Base-by-base conservation (phyloP, 2,113 vertebrate species). In the Mus pahari region DNA sequence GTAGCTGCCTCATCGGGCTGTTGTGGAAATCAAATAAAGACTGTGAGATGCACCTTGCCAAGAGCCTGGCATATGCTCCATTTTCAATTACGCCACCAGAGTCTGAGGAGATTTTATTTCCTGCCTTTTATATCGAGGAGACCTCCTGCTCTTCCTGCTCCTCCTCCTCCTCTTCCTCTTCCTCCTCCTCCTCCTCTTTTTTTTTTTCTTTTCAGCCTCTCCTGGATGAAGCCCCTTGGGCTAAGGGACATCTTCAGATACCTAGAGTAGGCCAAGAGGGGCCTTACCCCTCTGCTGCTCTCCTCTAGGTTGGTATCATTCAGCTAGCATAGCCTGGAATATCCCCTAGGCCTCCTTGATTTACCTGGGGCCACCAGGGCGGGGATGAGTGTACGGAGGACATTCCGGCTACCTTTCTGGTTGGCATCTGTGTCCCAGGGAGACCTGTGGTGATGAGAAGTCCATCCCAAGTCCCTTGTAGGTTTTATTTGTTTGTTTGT, bases 11-110 rank as follows among this genome's bases (percentile, higher is more conserved):
- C 62, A 0, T 7, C 66, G 90, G 70, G 70, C 86, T 86, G 90
- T 77, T 96, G 90, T 92, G 84, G 95, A 97, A 95, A 95, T 90
- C 83, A 94, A 93, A 92, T 86, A 92, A 94, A 94, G 96, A 60
- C 90, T 81, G 68, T 39, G 50, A 71, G 82, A 66, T 31, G 3
- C 53, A 66, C 68, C 79, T 95, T 70, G 77, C 71, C 88, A 96
- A 81, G 90, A 42, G 71, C 75, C 90, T 94, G 79, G 71, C 50
- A 53, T 89, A 68, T 77, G 88, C 94, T 71, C 93, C 31, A 3
- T 81, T 95, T 94, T 97, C 50, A 94, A 1, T 91, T 64, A 89
- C 9, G 74, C 60, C 11, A 3, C 45, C 81, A 62, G 66, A 95
- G 45, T 78, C 36, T 14, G 79, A 96, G 78, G 71, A 71, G 3